phyloP scores from a whole-genome alignment of 2,888 invertebrate species.

The Gari tellinella region DNA sequence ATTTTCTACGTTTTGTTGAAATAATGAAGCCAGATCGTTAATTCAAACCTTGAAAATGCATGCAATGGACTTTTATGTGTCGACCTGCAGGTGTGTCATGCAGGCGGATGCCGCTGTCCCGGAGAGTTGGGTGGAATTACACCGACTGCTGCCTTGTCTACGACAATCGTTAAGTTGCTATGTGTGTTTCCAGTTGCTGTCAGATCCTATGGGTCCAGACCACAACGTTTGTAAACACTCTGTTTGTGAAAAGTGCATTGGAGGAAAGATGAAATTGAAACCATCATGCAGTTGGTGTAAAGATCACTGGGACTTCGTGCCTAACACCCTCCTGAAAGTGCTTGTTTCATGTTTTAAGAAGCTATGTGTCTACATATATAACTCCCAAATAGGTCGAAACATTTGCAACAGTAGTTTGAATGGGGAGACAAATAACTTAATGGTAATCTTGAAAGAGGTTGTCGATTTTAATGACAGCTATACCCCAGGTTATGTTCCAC shows the following conservation, averaged over 20 bases:
- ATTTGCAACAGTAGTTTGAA: constrained; percentile 60
- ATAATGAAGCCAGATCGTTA: no score
- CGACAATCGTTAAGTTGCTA: constrained; percentile 95
- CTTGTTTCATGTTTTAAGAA: constrained; percentile 95
- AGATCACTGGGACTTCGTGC: constrained; percentile 92
- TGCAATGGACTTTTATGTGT: constrained; percentile 92
- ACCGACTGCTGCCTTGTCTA: constrained; percentile 92
- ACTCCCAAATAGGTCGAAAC: constrained; percentile 66
- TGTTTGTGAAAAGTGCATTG: constrained; percentile 93
- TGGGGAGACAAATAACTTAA: constrained; percentile 73
- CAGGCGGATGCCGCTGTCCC: constrained; percentile 88
- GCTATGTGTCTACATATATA: constrained; percentile 92
- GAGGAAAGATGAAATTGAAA: constrained; percentile 93
- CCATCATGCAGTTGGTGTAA: constrained; percentile 94
- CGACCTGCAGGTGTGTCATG: constrained; percentile 92
- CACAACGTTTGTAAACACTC: constrained; percentile 93
- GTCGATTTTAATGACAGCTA: constrained; percentile 67
- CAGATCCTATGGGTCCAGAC: constrained; percentile 92
- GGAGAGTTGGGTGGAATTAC: constrained; percentile 92
- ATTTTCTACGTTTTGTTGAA: no score
- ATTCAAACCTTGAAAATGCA: constrained; percentile 87
- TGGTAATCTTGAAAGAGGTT: constrained; percentile 77
- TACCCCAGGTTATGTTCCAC: no score
- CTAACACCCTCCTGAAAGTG: constrained; percentile 92
- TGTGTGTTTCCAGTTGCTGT: constrained; percentile 93